Conservation (phyloP, 2,888 invertebrate genomes). For the Diarsia dahlii region DNA sequence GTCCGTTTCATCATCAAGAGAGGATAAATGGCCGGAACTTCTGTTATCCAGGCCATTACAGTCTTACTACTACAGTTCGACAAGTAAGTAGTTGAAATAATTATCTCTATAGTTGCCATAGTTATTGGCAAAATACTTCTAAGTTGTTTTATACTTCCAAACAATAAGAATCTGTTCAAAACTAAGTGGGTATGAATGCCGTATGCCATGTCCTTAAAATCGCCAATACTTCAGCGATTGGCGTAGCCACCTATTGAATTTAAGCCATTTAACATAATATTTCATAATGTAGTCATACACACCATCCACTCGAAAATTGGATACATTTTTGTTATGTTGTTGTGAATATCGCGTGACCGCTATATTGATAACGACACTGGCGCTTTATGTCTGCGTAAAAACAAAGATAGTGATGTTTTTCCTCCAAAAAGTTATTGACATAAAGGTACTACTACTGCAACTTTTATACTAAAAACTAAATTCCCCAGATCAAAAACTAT, state of each 20-base stretch:
- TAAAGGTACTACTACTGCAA: not conserved
- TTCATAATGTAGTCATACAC: not conserved
- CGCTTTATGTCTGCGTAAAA: constrained; percentile 13
- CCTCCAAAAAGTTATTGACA: constrained; percentile 1
- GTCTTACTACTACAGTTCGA: constrained; percentile 85
- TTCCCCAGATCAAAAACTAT: not conserved
- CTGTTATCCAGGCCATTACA: constrained; percentile 85
- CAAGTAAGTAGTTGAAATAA: constrained; percentile 79
- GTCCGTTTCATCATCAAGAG: constrained; percentile 81
- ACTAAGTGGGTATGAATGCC: not conserved
- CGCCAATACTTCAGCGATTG: not conserved
- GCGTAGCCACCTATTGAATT: not conserved
- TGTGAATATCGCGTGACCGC: constrained; percentile 54
- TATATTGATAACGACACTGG: constrained; percentile 45
- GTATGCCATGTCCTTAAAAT: not conserved
- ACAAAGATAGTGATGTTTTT: constrained; percentile 22
- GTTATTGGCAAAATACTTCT: not conserved
- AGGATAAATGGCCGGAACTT: constrained; percentile 89
- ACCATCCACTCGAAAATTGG: not conserved
- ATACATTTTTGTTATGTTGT: constrained; percentile 2
- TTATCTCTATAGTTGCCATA: not conserved
- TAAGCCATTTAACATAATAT: not conserved
- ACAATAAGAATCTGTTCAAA: too few species aligned
- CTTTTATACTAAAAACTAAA: not conserved
- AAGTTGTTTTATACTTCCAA: not conserved